Conservation (phyloP, 2,113 vertebrate genomes). For the Urocitellus parryii region DNA sequence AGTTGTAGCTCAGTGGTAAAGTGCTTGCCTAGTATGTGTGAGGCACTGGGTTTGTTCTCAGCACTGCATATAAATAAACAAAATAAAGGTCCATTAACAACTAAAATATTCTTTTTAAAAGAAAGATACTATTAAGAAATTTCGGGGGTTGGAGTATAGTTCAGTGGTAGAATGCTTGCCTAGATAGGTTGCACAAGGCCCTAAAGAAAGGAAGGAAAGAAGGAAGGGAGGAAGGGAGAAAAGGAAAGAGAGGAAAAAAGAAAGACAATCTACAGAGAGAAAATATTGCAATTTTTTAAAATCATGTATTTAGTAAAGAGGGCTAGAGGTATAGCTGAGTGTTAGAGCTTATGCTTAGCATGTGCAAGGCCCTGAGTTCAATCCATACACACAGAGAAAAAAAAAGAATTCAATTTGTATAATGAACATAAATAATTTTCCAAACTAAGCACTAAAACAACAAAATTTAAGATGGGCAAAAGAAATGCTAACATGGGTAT, state of each 20-base stretch:
- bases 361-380: background rate
- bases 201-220: no score
- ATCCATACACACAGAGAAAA: background rate
- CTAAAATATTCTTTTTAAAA: no score
- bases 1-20: background rate
- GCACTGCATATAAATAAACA: no score
- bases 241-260: background rate
- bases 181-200: no score
- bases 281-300: background rate
- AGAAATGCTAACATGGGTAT: background rate
- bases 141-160: no score
- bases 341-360: no score
- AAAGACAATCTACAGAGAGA: background rate
- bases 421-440: background rate
- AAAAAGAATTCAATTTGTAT: background rate
- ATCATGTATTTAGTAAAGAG: background rate
- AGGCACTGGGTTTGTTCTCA: no score
- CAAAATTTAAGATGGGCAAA: background rate
- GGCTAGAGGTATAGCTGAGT: background rate
- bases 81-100: no score
- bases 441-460: slow-evolving; percentile 8
- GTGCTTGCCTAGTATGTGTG: no score
- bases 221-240: no score
- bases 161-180: no score
- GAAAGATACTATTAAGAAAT: no score